Percentiles rank a stretch among this genome's conserved stretches.
phyloP scores from a whole-genome alignment of 2,113 vertebrate species.

The Stegostoma tigrinum region DNA sequence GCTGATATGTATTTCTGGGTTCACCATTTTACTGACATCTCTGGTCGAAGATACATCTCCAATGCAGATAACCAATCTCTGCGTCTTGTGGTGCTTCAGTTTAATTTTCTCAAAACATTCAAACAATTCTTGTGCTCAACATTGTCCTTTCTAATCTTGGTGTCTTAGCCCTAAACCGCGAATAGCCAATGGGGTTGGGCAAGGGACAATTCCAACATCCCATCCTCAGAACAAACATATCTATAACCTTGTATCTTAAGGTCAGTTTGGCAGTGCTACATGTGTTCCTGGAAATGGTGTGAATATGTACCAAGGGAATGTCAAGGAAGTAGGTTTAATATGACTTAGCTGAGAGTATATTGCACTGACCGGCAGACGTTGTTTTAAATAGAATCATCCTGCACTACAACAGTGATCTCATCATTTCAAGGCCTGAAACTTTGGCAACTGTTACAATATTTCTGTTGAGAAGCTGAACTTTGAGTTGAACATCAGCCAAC shows the following conservation, averaged over 20 bases:
- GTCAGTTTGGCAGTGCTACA: background rate
- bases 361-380: background rate
- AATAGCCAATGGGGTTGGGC: background rate
- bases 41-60: background rate
- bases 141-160: background rate
- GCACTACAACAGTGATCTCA: background rate
- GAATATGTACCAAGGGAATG: background rate
- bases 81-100: background rate
- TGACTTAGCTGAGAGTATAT: background rate
- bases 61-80: background rate
- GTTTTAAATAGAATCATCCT: background rate
- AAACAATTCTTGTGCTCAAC: background rate
- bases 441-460: background rate
- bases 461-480: conserved; percentile 25
- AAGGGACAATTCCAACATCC: background rate
- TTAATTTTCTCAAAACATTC: background rate
- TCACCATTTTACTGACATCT: background rate
- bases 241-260: background rate
- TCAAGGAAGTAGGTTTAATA: background rate
- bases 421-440: conserved; percentile 1
- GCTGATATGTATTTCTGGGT: background rate
- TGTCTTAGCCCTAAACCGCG: background rate
- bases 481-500: conserved; percentile 16
- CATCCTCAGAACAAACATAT: background rate
- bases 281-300: background rate